Percentiles rank a stretch among this genome's conserved stretches.
These are phyloP conservation scores for Linhomoeus sp. DNA, from an alignment of 2,888 invertebrate genomes.

Conservation along the genomic window DNA sequence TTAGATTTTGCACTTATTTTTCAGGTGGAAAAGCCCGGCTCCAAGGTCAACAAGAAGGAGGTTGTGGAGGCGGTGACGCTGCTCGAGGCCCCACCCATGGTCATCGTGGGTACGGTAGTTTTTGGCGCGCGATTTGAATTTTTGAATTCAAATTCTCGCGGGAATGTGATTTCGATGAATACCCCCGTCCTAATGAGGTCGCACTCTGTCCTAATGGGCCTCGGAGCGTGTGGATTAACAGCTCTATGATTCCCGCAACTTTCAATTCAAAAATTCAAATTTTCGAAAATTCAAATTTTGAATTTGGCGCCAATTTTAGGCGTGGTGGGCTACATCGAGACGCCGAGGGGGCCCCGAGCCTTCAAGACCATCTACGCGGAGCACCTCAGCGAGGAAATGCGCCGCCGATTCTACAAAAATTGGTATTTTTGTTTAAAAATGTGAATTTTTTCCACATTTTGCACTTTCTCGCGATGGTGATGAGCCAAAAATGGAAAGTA, in stretches of 20 bases:
- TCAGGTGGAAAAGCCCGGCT: slow-evolving; percentile 28
- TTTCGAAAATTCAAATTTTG: background rate
- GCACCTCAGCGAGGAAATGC: slow-evolving; percentile 93
- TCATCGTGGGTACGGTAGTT: slow-evolving; percentile 52
- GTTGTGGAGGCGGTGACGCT: slow-evolving; percentile 97
- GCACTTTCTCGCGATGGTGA: too few relatives aligned
- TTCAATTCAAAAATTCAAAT: too few relatives aligned
- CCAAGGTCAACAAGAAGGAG: slow-evolving; percentile 98
- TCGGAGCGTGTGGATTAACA: too few relatives aligned
- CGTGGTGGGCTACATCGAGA: slow-evolving; percentile 93
- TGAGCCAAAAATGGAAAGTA: too few relatives aligned
- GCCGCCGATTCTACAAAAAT: slow-evolving; percentile 97
- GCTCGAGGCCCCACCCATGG: slow-evolving; percentile 93
- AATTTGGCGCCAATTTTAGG: too few relatives aligned
- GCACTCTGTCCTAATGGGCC: too few relatives aligned
- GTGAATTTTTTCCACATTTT: too few relatives aligned
- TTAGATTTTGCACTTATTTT: background rate
- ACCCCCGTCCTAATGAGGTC: too few relatives aligned
- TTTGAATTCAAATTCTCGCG: too few relatives aligned
- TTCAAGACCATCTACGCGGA: slow-evolving; percentile 94
- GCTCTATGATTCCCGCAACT: too few relatives aligned
- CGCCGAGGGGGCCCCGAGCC: slow-evolving; percentile 83
- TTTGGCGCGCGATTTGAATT: background rate
- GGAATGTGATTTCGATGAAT: too few relatives aligned
- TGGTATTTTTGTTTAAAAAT: slow-evolving; percentile 64